phyloP scores from a whole-genome alignment of 2,888 invertebrate genomes.

The Horisme vitalbata region DNA sequence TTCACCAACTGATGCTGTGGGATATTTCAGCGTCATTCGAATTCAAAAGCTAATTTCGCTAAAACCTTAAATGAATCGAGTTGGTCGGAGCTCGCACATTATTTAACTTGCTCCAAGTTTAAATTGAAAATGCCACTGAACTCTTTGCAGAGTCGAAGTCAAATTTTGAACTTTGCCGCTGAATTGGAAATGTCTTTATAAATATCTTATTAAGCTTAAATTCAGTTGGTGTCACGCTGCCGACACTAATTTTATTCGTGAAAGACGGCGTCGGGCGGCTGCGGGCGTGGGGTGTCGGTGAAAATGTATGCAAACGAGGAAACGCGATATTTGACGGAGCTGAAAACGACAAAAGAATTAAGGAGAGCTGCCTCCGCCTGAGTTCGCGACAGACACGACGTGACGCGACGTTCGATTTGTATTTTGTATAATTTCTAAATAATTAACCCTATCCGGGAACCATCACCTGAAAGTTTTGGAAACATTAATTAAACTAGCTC shows the following conservation, averaged over 20 bases:
- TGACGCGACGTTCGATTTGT: slow-evolving; percentile 50
- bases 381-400: slow-evolving; percentile 33
- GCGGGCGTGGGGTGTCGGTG: slow-evolving; percentile 52
- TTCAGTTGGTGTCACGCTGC: slow-evolving; percentile 82
- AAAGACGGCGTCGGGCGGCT: slow-evolving; percentile 68
- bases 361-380: slow-evolving; percentile 42
- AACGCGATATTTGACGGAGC: slow-evolving; percentile 77
- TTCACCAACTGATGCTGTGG: slow-evolving; percentile 53
- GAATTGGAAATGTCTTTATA: slow-evolving; percentile 83
- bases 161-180: slow-evolving; percentile 82
- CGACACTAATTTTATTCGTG: slow-evolving; percentile 82
- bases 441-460: slow-evolving; percentile 14
- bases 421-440: too few relatives aligned
- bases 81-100: slow-evolving; percentile 78
- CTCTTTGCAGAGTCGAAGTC: slow-evolving; percentile 78
- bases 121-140: slow-evolving; percentile 81
- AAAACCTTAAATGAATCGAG: slow-evolving; percentile 82
- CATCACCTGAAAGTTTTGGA: slow-evolving; percentile 28
- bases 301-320: slow-evolving; percentile 80
- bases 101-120: slow-evolving; percentile 82
- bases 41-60: slow-evolving; percentile 81
- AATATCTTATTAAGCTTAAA: slow-evolving; percentile 82
- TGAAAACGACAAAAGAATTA: slow-evolving; percentile 82
- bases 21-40: slow-evolving; percentile 72
- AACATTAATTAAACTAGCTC: slow-evolving; percentile 11